Percentiles rank a stretch among this genome's conserved stretches.
Conservation (phyloP, 2,888 invertebrate species). For the Ichneumoninae sp. region DNA sequence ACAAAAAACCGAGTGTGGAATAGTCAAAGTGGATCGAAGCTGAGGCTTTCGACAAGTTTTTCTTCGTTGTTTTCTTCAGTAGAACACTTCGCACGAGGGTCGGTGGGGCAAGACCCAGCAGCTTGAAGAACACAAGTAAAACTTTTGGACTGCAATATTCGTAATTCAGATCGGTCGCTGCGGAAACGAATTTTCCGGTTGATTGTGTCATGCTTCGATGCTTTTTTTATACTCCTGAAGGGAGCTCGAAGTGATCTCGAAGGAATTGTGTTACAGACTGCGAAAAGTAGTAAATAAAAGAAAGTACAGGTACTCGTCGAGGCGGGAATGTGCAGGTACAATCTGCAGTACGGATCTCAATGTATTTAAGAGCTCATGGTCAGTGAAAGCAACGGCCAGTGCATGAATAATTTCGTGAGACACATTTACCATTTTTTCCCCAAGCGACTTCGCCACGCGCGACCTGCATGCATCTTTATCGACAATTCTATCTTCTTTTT, state of each 20-base stretch:
- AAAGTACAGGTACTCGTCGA: not conserved
- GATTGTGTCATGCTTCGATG: not conserved
- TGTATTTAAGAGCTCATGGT: not conserved
- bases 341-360: not conserved
- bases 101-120: conserved; percentile 41
- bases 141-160: conserved; percentile 4
- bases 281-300: not conserved
- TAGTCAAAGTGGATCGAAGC: not conserved
- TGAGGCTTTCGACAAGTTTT: not conserved
- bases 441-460: not conserved
- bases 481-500: not conserved
- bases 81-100: not conserved
- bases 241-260: not conserved
- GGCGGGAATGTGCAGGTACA: not conserved
- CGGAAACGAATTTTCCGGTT: not conserved
- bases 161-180: not conserved
- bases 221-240: not conserved
- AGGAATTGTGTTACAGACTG: not conserved
- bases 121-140: conserved; percentile 11
- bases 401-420: conserved; percentile 8
- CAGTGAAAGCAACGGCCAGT: not conserved
- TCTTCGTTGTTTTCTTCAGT: not conserved
- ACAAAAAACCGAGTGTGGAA: not conserved
- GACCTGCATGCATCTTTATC: not conserved
- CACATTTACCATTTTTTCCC: not conserved